Evolutionary conservation across 2,888 invertebrate species (phyloP), one percentile per base, ranked within the genome.

Genomic region (Pomacea canaliculata): DNA sequence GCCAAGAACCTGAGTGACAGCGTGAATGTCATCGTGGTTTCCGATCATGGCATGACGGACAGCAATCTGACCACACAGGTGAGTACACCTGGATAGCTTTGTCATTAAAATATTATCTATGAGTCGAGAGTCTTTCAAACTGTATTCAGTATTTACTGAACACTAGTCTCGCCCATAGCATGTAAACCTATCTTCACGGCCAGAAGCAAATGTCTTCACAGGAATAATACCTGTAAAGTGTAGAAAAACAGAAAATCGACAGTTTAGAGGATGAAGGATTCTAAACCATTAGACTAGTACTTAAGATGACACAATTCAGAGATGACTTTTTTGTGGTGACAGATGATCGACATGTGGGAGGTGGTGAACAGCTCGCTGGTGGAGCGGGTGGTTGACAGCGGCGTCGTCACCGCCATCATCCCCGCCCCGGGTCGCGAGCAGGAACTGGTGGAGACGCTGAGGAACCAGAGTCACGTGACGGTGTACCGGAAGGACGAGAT

Each of bases 401-500:
- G 86, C 10, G 79, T 83, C 5, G 77, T 81, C 10, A 79, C 81
- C 46, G 79, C 83, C 46, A 81, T 87, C 37, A 76, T 80, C 12
- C 83, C 85, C 2, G 66, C 37, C 13, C 75, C 65, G 10, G 83
- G 81, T 5, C 74, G 70, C 23, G 73, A 73, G 19, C 79, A 76
- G 46, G 79, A 80, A 37, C 79, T 89, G 23, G 80, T 84, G 66
- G 49, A 76, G 8, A 80, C 78, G 48, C 77, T 88, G 27, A 67
- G 76, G 46, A 76, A 79, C 7, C 77, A 78, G 4, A 74, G 79
- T 12, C 80, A 86, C 73, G 82, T 89, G 79, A 83, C 76, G 5
- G 93, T 94, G 16, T 94, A 93, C 84, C 92, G 90, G 83, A 93
- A 93, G 83, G 77, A 79, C 48, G 77, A 80, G 13, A 79, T 80